Evolutionary conservation across 2,113 vertebrate species (phyloP).

Genomic region (Rana temporaria): DNA sequence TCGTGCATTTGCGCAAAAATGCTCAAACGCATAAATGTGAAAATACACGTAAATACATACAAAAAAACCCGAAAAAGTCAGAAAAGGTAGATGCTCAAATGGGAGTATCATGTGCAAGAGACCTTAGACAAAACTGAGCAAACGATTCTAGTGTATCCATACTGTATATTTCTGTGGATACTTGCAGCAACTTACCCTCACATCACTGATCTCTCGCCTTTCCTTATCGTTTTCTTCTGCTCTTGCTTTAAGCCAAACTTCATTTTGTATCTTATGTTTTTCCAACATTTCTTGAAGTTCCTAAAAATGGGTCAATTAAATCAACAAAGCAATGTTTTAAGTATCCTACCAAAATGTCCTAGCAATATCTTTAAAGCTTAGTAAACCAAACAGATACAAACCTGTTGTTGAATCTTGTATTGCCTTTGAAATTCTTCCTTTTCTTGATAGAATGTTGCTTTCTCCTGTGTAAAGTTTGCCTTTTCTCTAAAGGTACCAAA

Average conservation of each 20-base stretch:
- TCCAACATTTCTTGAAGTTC: slow-evolving; percentile 73
- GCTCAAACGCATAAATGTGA: too few species aligned
- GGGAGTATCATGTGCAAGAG: too few species aligned
- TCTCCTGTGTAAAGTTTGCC: slow-evolving; percentile 63
- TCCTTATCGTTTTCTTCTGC: slow-evolving; percentile 74
- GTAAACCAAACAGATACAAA: slow-evolving; percentile 35
- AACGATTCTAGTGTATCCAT: too few species aligned
- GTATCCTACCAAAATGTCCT: too few species aligned
- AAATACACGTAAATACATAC: too few species aligned
- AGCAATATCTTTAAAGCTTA: too few species aligned
- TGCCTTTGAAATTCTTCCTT: slow-evolving; percentile 65
- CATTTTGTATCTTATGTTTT: slow-evolving; percentile 73
- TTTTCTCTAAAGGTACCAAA: slow-evolving; percentile 64
- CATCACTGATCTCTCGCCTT: slow-evolving; percentile 72
- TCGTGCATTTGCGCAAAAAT: too few species aligned
- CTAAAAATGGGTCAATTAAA: slow-evolving; percentile 59
- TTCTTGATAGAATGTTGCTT: slow-evolving; percentile 66
- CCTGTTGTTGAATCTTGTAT: slow-evolving; percentile 71
- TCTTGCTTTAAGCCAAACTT: slow-evolving; percentile 72
- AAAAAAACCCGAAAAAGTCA: too few species aligned
- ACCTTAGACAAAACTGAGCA: too few species aligned
- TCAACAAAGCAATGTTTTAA: not conserved
- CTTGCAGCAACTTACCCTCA: slow-evolving; percentile 60
- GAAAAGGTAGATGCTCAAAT: too few species aligned
- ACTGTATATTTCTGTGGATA: too few species aligned